Conservation (phyloP, 1,140 invertebrate species). For the Conus ventricosus region DNA sequence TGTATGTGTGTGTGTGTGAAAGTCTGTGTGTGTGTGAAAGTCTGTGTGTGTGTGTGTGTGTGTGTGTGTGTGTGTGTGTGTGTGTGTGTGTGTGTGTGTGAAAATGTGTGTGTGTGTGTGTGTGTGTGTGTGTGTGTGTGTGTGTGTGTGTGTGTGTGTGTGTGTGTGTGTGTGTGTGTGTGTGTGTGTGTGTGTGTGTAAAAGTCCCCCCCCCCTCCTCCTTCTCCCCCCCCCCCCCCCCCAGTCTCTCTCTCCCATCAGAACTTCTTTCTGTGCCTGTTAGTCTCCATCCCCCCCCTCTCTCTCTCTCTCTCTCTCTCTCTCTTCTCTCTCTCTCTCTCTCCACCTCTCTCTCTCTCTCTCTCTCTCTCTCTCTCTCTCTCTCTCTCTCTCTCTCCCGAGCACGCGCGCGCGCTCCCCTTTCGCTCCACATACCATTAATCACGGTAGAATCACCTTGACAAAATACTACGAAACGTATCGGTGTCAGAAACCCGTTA, state of each 20-base stretch:
- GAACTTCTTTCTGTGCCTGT: neutral
- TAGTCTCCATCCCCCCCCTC: neutral
- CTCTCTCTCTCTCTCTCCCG: too few relatives aligned
- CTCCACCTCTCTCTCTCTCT: neutral
- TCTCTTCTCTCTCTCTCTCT: constrained; percentile 19
- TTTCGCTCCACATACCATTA: neutral
- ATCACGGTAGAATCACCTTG: too few relatives aligned
- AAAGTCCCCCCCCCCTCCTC: neutral
- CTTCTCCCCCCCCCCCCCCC: neutral
- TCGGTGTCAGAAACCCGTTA: too few relatives aligned
- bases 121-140: too few relatives aligned
- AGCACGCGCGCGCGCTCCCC: neutral
- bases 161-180: neutral
- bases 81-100: too few relatives aligned
- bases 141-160: neutral
- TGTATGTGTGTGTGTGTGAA: too few relatives aligned
- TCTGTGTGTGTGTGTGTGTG: too few relatives aligned
- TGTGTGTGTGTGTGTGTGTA: neutral
- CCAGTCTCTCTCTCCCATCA: too few relatives aligned
- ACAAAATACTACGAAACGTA: too few relatives aligned
- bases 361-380: neutral
- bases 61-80: too few relatives aligned
- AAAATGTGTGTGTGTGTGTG: too few relatives aligned
- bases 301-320: neutral
- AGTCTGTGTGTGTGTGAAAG: too few relatives aligned